Base-by-base conservation (phyloP, 2,113 vertebrate species). In the Tragelaphus scriptus region DNA sequence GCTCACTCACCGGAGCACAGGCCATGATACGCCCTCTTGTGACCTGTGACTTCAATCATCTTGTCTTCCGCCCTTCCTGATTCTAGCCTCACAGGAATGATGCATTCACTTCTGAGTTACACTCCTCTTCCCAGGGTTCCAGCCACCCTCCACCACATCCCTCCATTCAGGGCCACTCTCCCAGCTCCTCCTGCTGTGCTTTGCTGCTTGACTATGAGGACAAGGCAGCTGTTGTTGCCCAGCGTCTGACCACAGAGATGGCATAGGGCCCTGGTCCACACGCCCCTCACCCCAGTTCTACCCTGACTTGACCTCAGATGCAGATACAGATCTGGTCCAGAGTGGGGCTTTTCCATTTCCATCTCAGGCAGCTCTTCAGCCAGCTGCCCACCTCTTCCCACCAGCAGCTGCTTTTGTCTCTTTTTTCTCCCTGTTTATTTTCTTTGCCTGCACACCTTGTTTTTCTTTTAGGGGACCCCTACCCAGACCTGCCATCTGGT, bases 401-500 rank as follows among this genome's bases (percentile, higher is more conserved):
- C 87, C 23, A n/a, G 47, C 87, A 89, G 11, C n/a, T 47, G 36
- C 63, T 0, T 44, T 88, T 55, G 58, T 96, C 79, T 91, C 89
- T 81, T 90, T 89, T 90, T 77, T 44, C 80, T 71, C 25, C 1
- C 0, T 79, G n/a, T 90, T 96, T 26, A 96, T 96, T 98, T 98
- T 94, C 89, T 96, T 71, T 96, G 59, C 0, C 90, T 85, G 91
- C n/a, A 30, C 25, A 92, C 85, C 61, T 97, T 98, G 91, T 94
- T 96, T 97, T 96, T 97, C 97, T 93, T 97, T 63, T 53, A 94
- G 91, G 44, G 21, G 93, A 96, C 44, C 82, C 91, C 97, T 95
- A 97, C 93, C 86, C 97, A 97, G 89, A 75, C 44, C 75, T 95
- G 96, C 98, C 98, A 98, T 98, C 96, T 98, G 98, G 97, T 98